phyloP scores from a whole-genome alignment of 2,888 invertebrate species.

The Allolobophora icterica region DNA sequence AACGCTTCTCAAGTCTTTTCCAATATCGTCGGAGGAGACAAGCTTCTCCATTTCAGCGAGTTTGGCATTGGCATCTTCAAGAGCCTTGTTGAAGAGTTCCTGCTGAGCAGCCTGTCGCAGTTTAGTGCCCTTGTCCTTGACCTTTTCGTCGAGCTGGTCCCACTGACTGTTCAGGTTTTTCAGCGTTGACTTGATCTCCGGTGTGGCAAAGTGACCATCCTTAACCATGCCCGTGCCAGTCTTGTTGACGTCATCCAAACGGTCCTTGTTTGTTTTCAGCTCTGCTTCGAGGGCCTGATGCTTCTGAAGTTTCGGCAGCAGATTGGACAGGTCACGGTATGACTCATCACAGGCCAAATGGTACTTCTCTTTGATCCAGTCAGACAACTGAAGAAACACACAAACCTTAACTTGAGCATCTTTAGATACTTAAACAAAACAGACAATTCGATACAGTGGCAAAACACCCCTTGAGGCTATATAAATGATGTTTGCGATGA shows the following conservation, averaged over 20 bases:
- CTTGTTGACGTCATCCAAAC: slow-evolving; percentile 63
- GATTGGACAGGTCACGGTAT: slow-evolving; percentile 85
- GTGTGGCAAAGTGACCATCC: slow-evolving; percentile 74
- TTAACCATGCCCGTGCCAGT: slow-evolving; percentile 59
- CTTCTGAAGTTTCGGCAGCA: slow-evolving; percentile 66
- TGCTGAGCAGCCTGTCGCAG: slow-evolving; percentile 82
- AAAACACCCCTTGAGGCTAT: neutral
- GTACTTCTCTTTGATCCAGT: slow-evolving; percentile 90
- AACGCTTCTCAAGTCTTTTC: slow-evolving; percentile 87
- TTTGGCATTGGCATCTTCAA: slow-evolving; percentile 85
- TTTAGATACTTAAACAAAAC: neutral
- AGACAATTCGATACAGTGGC: too few species aligned
- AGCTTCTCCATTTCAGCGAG: slow-evolving; percentile 83
- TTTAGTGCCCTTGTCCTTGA: slow-evolving; percentile 74
- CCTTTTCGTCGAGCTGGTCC: slow-evolving; percentile 75
- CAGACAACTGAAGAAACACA: slow-evolving; percentile 68
- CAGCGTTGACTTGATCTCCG: slow-evolving; percentile 74
- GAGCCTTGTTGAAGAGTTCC: slow-evolving; percentile 70
- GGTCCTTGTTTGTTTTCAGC: slow-evolving; percentile 66
- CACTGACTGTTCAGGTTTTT: slow-evolving; percentile 78
- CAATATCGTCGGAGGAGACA: slow-evolving; percentile 78
- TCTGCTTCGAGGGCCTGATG: slow-evolving; percentile 69
- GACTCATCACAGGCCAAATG: slow-evolving; percentile 90
- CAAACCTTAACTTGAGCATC: neutral
- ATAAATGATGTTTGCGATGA: neutral